Base-by-base conservation (phyloP, 2,888 invertebrate genomes). In the Acleris laterana region DNA sequence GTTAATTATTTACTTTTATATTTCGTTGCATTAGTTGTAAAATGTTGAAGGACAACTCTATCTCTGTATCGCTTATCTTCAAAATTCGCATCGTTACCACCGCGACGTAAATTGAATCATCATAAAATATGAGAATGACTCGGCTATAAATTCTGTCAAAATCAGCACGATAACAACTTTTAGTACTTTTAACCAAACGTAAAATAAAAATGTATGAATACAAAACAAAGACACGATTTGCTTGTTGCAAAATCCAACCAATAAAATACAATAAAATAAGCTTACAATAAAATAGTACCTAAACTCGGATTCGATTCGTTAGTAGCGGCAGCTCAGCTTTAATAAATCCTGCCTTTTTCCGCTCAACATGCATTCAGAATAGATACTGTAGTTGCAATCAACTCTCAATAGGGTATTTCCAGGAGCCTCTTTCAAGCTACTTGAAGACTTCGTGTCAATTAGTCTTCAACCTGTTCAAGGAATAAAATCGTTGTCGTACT, bases 331-430 rank as follows among this genome's bases (percentile, higher is more conserved):
- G 77, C 77, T 78, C 73, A 76, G 74, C 74, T 63, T 74, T 83
- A 81, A 52, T 74, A 82, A 84, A 85, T 80, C 77, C 82, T 80
- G 79, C 81, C 80, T 88, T 81, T 84, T 88, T 84, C 79, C 82
- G 78, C 82, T 84, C 77, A 80, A 81, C 84, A 78, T 82, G 85
- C 84, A 87, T 90, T 89, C 88, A 90, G 77, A 79, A 82, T n/a
- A n/a, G n/a, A n/a, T 78, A 77, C 83, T 91, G 88, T 90, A 87
- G 78, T 67, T 71, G 83, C 79, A 87, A 86, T 81, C 79, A 83
- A 81, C 84, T 87, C 87, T 89, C 89, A 87, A 90, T 89, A 89
- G 88, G 83, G 85, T 87, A 84, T 78, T 87, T 84, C 81, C 78
- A 77, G 77, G 76, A 84, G 77, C 82, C 80, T 89, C 88, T 85